Base-by-base conservation (phyloP, 2,888 invertebrate genomes). In the Ypsolopha sequella region DNA sequence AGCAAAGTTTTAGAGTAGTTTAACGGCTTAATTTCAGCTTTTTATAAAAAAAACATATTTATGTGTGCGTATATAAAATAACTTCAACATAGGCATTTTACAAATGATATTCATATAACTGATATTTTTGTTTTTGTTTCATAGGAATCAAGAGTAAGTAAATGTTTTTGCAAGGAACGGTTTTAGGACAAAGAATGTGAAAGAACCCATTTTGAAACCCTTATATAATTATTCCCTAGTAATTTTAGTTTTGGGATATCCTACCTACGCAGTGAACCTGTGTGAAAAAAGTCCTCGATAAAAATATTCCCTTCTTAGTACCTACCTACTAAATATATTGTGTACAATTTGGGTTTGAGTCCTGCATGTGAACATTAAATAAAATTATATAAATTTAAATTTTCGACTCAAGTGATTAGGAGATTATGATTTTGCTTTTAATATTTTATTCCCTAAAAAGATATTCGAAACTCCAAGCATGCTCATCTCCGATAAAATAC, bases 141-240 rank as follows among this genome's bases (percentile, higher is more conserved):
- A 81, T 87, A 87, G 87, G 87, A 87, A 87, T 79, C 87, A 87
- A 81, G 87, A 86, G 87, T 87, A 80, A 87, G 87, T 87, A 69
- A 68, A 61, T 2, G 46, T 53, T 24, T 24, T 47, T 51, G 41
- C 24, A 35, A 36, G 64, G 70, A 68, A 72, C 65, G 39, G 80
- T 54, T 57, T 68, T 66, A 68, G 65, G 67, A 61, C 64, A 70
- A 62, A 66, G 70, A 76, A 74, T 79, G 74, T 70, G n/a, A 60
- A 48, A 38, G 39, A 10, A 67, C 80, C 80, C 61, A 77, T 74
- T 70, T 67, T 68, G 36, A 47, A 47, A 10, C 36, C 45, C 14
- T 47, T 36, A 43, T 24, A 13, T 13, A 14, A 43, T 43, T 9
- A 43, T 14, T 43, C 14, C 14, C 13, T 43, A 14, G 13, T 43